Conservation (phyloP, 2,888 invertebrate species). For the Chymomyza fuscimana region DNA sequence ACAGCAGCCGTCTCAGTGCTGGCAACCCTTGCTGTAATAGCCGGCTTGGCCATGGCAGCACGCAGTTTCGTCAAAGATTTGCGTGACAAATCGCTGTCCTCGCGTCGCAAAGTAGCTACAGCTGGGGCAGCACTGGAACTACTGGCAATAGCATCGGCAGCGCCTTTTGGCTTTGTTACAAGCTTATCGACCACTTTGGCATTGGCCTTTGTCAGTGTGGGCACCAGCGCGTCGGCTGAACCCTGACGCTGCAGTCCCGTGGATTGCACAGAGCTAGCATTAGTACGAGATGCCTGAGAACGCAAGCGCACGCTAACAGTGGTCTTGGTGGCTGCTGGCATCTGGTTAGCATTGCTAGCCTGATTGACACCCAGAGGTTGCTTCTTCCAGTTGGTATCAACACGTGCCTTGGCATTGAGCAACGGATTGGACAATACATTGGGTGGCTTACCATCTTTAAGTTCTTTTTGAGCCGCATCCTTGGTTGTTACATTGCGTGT, state of each 20-base stretch:
- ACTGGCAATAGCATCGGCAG: conserved; percentile 37
- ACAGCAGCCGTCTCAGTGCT: conserved; percentile 8
- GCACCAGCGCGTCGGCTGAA: conserved; percentile 31
- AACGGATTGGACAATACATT: conserved; percentile 61
- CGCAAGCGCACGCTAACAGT: conserved; percentile 39
- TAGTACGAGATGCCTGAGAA: conserved; percentile 71
- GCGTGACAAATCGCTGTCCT: conserved; percentile 77
- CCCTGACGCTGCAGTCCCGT: conserved; percentile 40
- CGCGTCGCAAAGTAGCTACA: conserved; percentile 67
- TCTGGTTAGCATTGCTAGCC: conserved; percentile 7
- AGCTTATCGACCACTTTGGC: conserved; percentile 61
- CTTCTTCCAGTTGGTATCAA: conserved; percentile 78
- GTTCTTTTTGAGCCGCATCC: conserved; percentile 71
- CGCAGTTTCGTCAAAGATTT: conserved; percentile 76
- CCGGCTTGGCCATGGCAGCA: conserved; percentile 67
- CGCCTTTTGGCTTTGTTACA: conserved; percentile 38
- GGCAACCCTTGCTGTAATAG: conserved; percentile 13
- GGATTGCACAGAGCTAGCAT: conserved; percentile 13
- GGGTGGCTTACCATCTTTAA: conserved; percentile 68
- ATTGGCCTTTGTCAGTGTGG: conserved; percentile 63
- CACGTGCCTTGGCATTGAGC: conserved; percentile 78
- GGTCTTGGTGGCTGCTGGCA: conserved; percentile 21
- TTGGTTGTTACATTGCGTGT: conserved; percentile 65
- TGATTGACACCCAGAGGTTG: conserved; percentile 43
- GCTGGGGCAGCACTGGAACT: neutral